Evolutionary conservation across 2,888 invertebrate species (phyloP).

Genomic region (Empis stercorea): DNA sequence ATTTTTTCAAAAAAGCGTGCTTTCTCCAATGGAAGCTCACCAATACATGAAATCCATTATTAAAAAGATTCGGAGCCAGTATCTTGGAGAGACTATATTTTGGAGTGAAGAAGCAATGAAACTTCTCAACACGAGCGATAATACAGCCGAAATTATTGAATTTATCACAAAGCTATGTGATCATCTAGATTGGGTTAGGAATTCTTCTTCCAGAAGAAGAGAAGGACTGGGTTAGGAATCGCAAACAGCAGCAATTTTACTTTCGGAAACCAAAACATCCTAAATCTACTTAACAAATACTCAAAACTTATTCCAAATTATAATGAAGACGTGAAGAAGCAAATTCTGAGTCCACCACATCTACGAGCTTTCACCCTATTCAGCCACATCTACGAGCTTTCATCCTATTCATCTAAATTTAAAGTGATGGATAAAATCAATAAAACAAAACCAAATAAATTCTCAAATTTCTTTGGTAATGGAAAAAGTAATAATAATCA

Average conservation of each 20-base stretch:
- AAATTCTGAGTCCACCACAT: background rate
- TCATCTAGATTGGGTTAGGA: background rate
- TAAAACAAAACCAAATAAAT: no score
- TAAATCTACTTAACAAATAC: background rate
- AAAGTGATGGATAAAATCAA: no score
- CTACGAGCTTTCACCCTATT: no score
- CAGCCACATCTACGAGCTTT: no score
- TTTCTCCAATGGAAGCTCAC: background rate
- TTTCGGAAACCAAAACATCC: background rate
- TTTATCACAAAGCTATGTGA: background rate
- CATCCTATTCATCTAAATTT: no score
- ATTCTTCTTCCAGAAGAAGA: background rate
- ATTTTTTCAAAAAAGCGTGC: no score
- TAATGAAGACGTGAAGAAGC: background rate
- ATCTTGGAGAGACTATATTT: conserved; percentile 1
- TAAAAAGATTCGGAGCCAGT: conserved; percentile 1
- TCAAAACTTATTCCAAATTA: background rate
- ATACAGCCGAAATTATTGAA: background rate
- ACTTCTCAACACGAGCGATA: background rate
- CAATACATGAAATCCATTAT: background rate
- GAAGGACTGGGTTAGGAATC: background rate
- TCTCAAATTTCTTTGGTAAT: no score
- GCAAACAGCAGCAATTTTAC: background rate
- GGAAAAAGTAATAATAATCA: no score
- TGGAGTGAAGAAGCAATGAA: conserved; percentile 1